A percentile compares a stretch with the other conserved stretches of the same genome.
Evolutionary conservation across 2,113 vertebrate species (phyloP).

Genomic region (Haemorhous mexicanus): DNA sequence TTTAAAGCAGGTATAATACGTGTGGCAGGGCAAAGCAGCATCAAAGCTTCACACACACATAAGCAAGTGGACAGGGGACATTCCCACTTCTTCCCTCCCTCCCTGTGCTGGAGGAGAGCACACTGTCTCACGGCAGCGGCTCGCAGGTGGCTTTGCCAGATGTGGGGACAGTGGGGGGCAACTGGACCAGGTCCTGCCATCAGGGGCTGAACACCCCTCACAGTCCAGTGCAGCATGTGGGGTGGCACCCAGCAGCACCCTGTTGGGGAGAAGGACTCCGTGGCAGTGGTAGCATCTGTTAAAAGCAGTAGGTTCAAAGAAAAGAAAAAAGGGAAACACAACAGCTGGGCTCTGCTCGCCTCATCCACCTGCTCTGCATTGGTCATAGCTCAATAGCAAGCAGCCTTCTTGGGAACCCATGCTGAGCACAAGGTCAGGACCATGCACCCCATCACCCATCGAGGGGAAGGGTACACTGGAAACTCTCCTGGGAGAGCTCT

Average conservation of each 20-base stretch:
- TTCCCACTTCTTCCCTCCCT: neutral
- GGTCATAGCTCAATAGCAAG: neutral
- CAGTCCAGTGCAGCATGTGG: neutral
- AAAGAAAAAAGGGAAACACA: neutral
- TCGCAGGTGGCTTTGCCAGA: neutral
- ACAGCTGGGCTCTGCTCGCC: neutral
- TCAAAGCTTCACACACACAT: constrained; percentile 43
- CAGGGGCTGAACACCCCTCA: neutral
- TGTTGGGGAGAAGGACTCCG: neutral
- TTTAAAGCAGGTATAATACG: constrained; percentile 13
- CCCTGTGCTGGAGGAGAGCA: neutral
- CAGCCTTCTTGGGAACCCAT: neutral
- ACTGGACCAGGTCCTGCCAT: neutral
- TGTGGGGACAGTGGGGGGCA: neutral
- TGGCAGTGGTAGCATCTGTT: neutral
- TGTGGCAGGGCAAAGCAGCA: constrained; percentile 56
- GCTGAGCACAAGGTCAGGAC: fast-evolving
- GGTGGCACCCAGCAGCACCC: neutral
- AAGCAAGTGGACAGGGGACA: neutral
- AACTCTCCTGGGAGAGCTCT: neutral
- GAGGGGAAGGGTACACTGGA: neutral
- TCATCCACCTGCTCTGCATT: fast-evolving
- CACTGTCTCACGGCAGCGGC: fast-evolving
- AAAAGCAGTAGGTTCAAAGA: neutral
- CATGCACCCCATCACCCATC: fast-evolving